Base-by-base conservation (phyloP, 1,140 invertebrate genomes). In the Chelonus insularis region DNA sequence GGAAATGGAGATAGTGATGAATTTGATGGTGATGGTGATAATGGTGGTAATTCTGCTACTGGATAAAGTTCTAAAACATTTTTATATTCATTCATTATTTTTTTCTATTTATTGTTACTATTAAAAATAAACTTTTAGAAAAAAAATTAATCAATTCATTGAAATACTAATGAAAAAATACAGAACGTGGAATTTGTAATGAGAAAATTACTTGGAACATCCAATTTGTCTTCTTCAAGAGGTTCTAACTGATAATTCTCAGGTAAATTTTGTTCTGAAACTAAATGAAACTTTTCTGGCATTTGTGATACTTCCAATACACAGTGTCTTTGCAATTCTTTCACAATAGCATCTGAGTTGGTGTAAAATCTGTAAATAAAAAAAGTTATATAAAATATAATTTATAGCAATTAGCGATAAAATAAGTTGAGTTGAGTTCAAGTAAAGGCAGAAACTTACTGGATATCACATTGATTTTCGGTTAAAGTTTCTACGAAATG, bases 171-270 rank as follows among this genome's bases (percentile, higher is more conserved):
- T n/a, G n/a, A n/a, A n/a, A n/a, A n/a, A n/a, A n/a, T n/a, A n/a
- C n/a, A n/a, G n/a, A n/a, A n/a, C n/a, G n/a, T n/a, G n/a, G n/a
- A n/a, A n/a, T n/a, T n/a, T n/a, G n/a, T n/a, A n/a, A n/a, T n/a
- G n/a, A n/a, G n/a, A n/a, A 55, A 52, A 57, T 71, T 68, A 70
- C 71, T 36, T 18, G 47, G 8, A 39, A 55, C 47, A 1, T 12
- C 9, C 1, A n/a, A 16, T 3, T 63, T 23, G 1, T 59, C 43
- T 1, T 8, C 9, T 8, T 4, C 16, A 45, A 45, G 2, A 2
- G 67, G 60, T 7, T 78, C 72, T 2, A 70, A 9, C 29, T 67
- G 29, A 50, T 77, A 76, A 57, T 72, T 65, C 2, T 67, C 21
- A 0, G 77, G 77, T 18, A 77, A 50, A 1, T 67, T 39, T 0